Evolutionary conservation across 2,113 vertebrate species (phyloP), one percentile per base, ranked within the genome.

Genomic region (Protobothrops flavoviridis): DNA sequence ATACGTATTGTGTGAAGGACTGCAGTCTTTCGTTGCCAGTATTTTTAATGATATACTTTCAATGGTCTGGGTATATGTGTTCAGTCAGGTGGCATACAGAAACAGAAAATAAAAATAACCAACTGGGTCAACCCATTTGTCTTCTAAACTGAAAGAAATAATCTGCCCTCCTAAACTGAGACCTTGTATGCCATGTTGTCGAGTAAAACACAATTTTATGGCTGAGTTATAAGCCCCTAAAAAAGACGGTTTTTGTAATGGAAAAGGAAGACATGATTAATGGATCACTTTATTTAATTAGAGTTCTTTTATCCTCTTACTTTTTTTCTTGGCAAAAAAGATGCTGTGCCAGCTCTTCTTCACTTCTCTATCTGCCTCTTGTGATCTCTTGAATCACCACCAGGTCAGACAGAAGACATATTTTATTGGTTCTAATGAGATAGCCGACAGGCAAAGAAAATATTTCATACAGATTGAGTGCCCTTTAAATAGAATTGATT

Each of bases 11-110:
- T 85, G 85, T 93, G 29, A 50, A 59, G 29, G 57, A 59, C 17
- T 48, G 39, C 92, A 94, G 89, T 52, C 95, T 53, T 64, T 92
- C 74, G 59, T 95, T 95, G 86, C 93, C 53, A 61, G 90, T 91
- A 91, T 93, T 92, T 90, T 94, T 95, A 94, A 96, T 96, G 94
- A 94, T 95, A 95, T 95, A 94, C 93, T 93, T 93, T 96, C 96
- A 95, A 96, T 96, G 95, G 94, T 93, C 87, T 55, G 17, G 52
- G 90, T 50, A 50, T 93, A 95, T 87, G 86, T 94, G 56, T 94
- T 94, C 88, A 86, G 0, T 95, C 91, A 91, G 94, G 94, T 96
- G 95, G 81, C 95, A 94, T 13, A 50, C 29, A 52, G 95, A 96
- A 95, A 94, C 93, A 95, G 33, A 57, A 92, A 93, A 90, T 91